Base-by-base conservation (phyloP, 2,888 invertebrate genomes). In the Pristionchus exspectatus region DNA sequence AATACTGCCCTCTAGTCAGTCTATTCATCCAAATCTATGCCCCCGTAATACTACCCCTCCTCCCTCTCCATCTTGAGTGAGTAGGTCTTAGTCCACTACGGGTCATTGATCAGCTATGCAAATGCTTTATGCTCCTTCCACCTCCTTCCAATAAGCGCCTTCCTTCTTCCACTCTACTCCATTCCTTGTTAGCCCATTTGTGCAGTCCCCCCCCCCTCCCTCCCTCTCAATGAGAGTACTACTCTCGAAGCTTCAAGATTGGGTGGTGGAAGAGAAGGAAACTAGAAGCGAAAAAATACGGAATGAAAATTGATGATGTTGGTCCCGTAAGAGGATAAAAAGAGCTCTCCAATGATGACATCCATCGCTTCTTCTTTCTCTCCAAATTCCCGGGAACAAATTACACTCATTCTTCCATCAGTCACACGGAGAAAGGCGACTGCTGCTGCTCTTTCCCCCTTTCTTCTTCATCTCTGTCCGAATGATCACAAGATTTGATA, bases 51-150 rank as follows among this genome's bases (percentile, higher is more conserved):
- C 84, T 30, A 56, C n/a, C 54, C 56, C 59, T n/a, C 33, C 59
- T 33, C 59, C 50, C 38, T 9, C 50, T 50, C 77, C 50, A 50
- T 81, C 77, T 81, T 81, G 77, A 81, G 69, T 69, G 69, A 30
- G 50, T 81, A 74, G 10, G 77, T 81, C 77, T 81, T 81, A 44
- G 44, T 50, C 77, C 77, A 81, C 77, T 81, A 81, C 77, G 84
- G 84, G 56, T 59, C 84, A 84, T 59, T 59, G 84, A 59, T 84
- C 84, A 59, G 59, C 84, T 59, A 84, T 84, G 84, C 84, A 84
- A 84, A 84, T 84, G 84, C 33, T 30, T 84, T n/a, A 24, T 21
- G 54, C 59, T 33, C 54, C 30, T n/a, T 50, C 77, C n/a, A 81
- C 50, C 24, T 50, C 77, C 50, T 12, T 38, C 50, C 10, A 38